Conservation (phyloP, 2,888 invertebrate species). For the Drosophila infuscata region DNA sequence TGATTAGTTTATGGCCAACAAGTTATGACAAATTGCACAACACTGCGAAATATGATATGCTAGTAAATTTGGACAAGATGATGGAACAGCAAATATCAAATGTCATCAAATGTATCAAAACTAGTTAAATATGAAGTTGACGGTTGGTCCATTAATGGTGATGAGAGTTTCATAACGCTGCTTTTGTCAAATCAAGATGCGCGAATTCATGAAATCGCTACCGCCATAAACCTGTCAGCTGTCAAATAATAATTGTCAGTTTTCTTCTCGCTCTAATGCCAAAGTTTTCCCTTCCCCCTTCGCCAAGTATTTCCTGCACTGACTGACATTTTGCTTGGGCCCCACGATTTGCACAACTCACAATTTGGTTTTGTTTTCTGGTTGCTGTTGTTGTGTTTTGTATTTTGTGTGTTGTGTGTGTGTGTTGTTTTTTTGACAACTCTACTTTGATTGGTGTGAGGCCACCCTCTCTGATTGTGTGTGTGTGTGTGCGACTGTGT, state of each 20-base stretch:
- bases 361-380: slow-evolving; percentile 6
- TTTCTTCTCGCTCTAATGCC: slow-evolving; percentile 65
- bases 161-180: slow-evolving; percentile 6
- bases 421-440: slow-evolving; percentile 68
- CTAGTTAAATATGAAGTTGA: not conserved
- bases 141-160: not conserved
- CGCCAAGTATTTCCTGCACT: slow-evolving; percentile 43
- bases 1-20: slow-evolving; percentile 30
- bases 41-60: slow-evolving; percentile 6
- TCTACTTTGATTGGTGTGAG: slow-evolving; percentile 34
- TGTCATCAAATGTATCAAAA: not conserved
- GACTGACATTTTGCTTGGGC: slow-evolving; percentile 41
- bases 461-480: slow-evolving; percentile 26
- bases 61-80: not conserved
- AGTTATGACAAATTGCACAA: slow-evolving; percentile 5
- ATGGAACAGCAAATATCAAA: not conserved
- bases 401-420: slow-evolving; percentile 20
- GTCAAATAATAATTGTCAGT: slow-evolving; percentile 74
- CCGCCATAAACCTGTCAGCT: slow-evolving; percentile 63
- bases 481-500: slow-evolving; percentile 39
- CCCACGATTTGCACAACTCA: slow-evolving; percentile 34
- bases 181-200: slow-evolving; percentile 25
- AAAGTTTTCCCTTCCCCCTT: slow-evolving; percentile 42
- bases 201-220: slow-evolving; percentile 42
- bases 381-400: slow-evolving; percentile 2